Base-by-base conservation (phyloP, 2,888 invertebrate species). In the Encarsia formosa region DNA sequence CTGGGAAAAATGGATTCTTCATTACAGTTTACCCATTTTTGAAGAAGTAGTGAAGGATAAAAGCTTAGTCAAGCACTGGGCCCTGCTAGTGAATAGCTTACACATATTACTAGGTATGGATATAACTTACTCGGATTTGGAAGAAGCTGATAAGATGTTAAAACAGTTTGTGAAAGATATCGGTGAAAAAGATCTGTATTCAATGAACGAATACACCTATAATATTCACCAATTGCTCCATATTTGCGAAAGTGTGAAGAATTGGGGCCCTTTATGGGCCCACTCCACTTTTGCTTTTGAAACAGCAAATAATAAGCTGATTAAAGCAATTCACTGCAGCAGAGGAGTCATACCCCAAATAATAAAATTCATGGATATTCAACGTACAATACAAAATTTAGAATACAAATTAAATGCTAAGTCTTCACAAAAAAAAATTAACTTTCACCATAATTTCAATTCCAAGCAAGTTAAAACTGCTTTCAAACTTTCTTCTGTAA, bases 1-100 rank as follows among this genome's bases (percentile, higher is more conserved):
- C n/a, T 49, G 43, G 37, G 49, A 49, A 31, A 49, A 49, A 15
- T 49, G 13, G 9, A 38, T 23, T 38, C 20, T 50, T 2, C 44
- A 44, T 31, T 38, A 31, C 23, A 50, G 44, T 18, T 4, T 13
- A 1, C 13, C 23, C 5, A 5, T 43, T 23, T 22, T 50, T 2
- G 2, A 13, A 11, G 16, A 19, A 16, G 2, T 31, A 20, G 11
- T 49, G 20, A 37, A 13, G 19, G 35, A n/a, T 5, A 2, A 20
- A 13, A 3, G 6, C 1, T 32, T 18, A 8, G n/a, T n/a, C n/a
- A 6, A 40, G 8, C 32, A 48, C 19, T 48, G 40, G 40, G 16
- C 24, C 4, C 42, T 52, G 1, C 37, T 41, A 11, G 52, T 47
- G 1, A 29, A 52, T 35, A 40, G 35, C 15, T 1, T 40, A 1